Conservation (phyloP, 2,113 vertebrate genomes). For the Heterotilapia buettikoferi region DNA sequence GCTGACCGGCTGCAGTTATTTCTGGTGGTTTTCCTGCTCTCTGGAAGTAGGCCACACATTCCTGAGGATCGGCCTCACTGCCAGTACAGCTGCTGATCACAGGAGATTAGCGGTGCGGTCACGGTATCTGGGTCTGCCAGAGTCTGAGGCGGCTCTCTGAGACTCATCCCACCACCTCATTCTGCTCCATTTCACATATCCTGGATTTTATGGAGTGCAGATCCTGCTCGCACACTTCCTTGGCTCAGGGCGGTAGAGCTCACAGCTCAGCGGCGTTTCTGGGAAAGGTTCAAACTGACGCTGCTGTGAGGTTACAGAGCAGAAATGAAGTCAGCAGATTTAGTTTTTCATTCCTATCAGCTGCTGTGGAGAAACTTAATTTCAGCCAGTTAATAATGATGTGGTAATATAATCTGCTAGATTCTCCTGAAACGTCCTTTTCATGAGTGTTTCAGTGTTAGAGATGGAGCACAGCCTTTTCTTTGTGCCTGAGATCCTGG, state of each 20-base stretch:
- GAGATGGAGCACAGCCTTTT: not conserved
- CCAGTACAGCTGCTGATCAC: not conserved
- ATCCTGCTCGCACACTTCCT: not conserved
- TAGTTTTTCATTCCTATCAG: not conserved
- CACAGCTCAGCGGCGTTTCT: not conserved
- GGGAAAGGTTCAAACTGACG: not conserved
- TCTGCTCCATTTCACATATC: constrained; percentile 5
- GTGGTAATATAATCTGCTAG: not conserved
- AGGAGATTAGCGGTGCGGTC: not conserved
- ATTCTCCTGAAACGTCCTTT: not conserved
- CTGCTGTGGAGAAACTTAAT: not conserved
- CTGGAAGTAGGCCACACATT: constrained; percentile 32
- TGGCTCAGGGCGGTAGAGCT: not conserved
- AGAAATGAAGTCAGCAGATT: not conserved
- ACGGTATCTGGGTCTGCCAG: not conserved
- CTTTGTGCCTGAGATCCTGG: not conserved
- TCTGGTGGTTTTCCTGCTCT: not conserved
- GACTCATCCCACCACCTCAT: not conserved
- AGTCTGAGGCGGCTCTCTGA: not conserved
- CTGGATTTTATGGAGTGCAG: not conserved
- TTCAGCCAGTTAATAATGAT: not conserved
- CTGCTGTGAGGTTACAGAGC: not conserved
- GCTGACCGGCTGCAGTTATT: not conserved
- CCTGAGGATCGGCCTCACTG: not conserved
- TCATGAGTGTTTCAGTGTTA: not conserved